Conservation (phyloP, 30 jellyfish, hydroid and myxozoan genomes). For the Cassiopea andromeda region DNA sequence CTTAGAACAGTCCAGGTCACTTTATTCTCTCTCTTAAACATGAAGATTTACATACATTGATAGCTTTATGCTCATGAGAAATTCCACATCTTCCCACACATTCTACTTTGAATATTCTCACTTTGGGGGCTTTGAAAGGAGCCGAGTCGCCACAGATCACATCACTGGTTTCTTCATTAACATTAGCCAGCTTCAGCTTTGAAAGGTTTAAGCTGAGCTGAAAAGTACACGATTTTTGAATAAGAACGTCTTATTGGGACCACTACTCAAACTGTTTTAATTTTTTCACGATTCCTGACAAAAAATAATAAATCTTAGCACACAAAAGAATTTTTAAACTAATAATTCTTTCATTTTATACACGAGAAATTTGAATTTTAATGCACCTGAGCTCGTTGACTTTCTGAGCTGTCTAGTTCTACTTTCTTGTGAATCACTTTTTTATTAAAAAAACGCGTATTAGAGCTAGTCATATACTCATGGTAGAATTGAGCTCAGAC, state of each 20-base stretch:
- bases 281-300: too few relatives aligned
- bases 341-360: background rate
- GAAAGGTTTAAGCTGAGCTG: too few relatives aligned
- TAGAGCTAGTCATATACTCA: background rate
- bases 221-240: too few relatives aligned
- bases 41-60: background rate
- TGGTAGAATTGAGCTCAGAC: background rate
- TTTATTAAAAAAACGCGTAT: background rate
- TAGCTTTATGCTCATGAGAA: background rate
- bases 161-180: too few relatives aligned
- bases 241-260: too few relatives aligned
- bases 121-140: too few relatives aligned
- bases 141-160: too few relatives aligned
- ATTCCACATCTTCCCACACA: background rate
- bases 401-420: background rate
- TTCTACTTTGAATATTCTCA: background rate
- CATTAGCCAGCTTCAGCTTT: too few relatives aligned
- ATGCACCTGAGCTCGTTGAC: too few relatives aligned
- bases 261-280: too few relatives aligned
- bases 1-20: conserved; percentile 5
- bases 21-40: background rate
- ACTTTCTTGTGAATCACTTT: background rate
- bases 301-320: too few relatives aligned
- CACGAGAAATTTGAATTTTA: background rate
- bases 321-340: too few relatives aligned